phyloP scores from a whole-genome alignment of 2,797 vertebrate species.

The Acipenser transmontanus region DNA sequence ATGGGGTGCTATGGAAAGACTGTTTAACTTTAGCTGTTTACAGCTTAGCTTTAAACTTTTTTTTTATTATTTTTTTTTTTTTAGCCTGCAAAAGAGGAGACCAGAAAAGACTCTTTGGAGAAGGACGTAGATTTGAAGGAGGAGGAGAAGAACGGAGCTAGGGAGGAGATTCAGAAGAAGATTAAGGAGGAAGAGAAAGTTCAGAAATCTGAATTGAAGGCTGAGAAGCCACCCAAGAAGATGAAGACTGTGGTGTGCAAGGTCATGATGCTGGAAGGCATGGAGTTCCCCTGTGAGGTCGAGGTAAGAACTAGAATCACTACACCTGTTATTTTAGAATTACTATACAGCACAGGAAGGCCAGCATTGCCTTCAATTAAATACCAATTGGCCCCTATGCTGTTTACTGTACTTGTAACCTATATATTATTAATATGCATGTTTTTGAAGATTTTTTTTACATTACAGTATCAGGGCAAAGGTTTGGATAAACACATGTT shows the following conservation, averaged over 20 bases:
- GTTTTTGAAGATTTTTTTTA: too few species aligned
- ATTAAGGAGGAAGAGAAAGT: conserved; percentile 59
- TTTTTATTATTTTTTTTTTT: conserved; percentile 10
- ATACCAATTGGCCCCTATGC: too few species aligned
- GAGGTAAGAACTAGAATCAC: conserved; percentile 73
- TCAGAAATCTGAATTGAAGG: conserved; percentile 52
- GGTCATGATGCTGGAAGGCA: conserved; percentile 81
- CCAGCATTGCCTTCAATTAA: too few species aligned
- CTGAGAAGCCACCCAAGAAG: conserved; percentile 71
- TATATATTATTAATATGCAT: too few species aligned
- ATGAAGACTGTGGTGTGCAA: conserved; percentile 82
- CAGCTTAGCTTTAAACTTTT: too few species aligned
- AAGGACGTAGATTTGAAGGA: conserved; percentile 43
- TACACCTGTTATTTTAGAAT: too few species aligned
- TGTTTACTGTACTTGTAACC: too few species aligned
- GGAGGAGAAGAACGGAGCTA: conserved; percentile 32
- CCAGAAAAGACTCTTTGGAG: conserved; percentile 42
- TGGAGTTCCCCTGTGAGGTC: conserved; percentile 78
- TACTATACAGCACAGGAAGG: too few species aligned
- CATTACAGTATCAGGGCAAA: too few species aligned
- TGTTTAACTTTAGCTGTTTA: too few species aligned
- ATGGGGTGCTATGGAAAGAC: too few species aligned
- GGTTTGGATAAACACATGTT: too few species aligned
- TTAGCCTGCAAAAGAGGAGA: conserved; percentile 66
- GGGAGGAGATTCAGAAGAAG: conserved; percentile 55